phyloP scores from a whole-genome alignment of 2,113 vertebrate species.

The Corythaixoides concolor region DNA sequence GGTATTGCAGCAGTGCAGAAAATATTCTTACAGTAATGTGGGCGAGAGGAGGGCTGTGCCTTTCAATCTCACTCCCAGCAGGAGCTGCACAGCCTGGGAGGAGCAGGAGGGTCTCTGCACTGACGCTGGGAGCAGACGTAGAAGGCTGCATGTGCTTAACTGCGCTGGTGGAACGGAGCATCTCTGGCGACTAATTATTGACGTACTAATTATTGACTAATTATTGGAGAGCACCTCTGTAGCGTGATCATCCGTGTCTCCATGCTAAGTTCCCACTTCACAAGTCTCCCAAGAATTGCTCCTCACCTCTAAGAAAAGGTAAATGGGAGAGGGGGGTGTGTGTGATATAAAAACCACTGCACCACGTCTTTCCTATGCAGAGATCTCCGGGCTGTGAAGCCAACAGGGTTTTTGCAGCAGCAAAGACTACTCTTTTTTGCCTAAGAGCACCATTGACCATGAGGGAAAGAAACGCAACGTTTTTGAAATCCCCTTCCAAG shows the following conservation, averaged over 20 bases:
- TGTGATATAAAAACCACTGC: not conserved
- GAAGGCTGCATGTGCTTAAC: not conserved
- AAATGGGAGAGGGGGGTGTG: not conserved
- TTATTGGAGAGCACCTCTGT: not conserved
- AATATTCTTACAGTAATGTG: not conserved
- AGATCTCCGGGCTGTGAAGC: not conserved
- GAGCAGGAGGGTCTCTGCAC: not conserved
- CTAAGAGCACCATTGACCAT: not conserved
- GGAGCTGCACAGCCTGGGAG: not conserved
- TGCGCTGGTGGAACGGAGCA: not conserved
- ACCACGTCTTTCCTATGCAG: not conserved
- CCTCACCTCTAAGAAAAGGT: not conserved
- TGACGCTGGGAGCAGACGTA: not conserved
- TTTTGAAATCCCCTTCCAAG: not conserved
- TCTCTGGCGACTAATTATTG: not conserved
- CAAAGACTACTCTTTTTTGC: not conserved
- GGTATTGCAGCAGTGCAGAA: not conserved
- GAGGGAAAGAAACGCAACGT: not conserved
- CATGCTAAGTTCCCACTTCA: fast-evolving
- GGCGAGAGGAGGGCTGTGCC: not conserved
- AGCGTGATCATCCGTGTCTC: fast-evolving
- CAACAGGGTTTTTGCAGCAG: not conserved
- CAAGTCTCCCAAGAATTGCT: not conserved
- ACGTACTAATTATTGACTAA: too few relatives aligned
- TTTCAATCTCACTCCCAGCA: not conserved